Evolutionary conservation across 2,888 invertebrate species (phyloP), one percentile per base, ranked within the genome.

Genomic region (Phaonia tiefii): DNA sequence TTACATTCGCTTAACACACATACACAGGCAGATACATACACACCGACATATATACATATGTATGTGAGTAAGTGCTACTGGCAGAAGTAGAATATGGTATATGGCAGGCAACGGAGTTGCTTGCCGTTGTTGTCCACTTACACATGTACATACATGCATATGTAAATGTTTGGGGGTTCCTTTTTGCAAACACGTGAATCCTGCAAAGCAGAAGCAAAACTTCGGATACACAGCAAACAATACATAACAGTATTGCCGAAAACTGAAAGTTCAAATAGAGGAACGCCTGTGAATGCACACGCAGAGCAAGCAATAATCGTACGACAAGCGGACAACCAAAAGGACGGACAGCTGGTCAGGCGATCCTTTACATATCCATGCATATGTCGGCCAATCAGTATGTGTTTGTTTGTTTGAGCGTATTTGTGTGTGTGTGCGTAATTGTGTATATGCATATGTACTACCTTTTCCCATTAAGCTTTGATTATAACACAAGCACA

Each of bases 151-250:
- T n/a, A n/a, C n/a, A n/a, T n/a, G n/a, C n/a, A n/a, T n/a, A 51
- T 60, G 15, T 46, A 69, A 49, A 26, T 37, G 10, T 26, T 26
- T 8, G 58, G 44, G 58, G 44, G 58, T 58, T 58, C 44, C 46
- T 67, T 46, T 51, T 37, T 25, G 22, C 39, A 60, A 60, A 39
- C 63, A 63, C 63, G 63, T 63, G 63, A 63, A 39, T 60, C 60
- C 60, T 60, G 60, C 15, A 37, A 51, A 39, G 39, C 60, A 26
- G 56, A 42, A 69, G 25, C 11, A 31, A 31, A 31, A 31, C 8
- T n/a, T 11, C 17, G n/a, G 13, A 46, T 71, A 37, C 42, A 11
- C 39, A 31, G 17, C 15, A 10, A 31, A 31, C 31, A 31, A 31
- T 60, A 17, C 4, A 31, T 20, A 17, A 17, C 20, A 42, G n/a